A percentile compares a stretch with the other conserved stretches of the same genome.
Evolutionary conservation across 1,140 invertebrate genomes (phyloP).

Genomic region (Helicoverpa zea): DNA sequence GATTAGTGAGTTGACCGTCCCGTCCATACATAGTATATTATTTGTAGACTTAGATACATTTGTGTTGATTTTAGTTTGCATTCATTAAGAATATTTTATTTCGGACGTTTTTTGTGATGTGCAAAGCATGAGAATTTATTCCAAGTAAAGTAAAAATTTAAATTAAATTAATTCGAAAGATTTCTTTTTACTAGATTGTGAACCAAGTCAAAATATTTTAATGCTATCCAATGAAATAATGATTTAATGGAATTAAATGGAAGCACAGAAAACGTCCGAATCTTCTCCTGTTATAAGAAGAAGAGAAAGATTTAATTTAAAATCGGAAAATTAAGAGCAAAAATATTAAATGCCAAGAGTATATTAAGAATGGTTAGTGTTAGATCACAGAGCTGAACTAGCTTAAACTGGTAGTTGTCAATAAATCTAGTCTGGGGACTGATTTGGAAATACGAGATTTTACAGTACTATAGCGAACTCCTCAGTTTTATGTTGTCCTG

Average conservation of each 20-base stretch:
- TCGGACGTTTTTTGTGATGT: conserved; percentile 51
- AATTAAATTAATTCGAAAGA: not conserved
- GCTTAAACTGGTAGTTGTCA: conserved; percentile 30
- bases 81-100: conserved; percentile 55
- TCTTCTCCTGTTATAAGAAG: conserved; percentile 76
- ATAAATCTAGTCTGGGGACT: conserved; percentile 30
- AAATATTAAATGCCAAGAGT: conserved; percentile 39
- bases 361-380: conserved; percentile 45
- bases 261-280: conserved; percentile 14
- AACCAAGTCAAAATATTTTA: not conserved
- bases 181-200: too few species aligned
- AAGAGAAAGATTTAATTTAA: conserved; percentile 56
- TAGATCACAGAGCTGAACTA: conserved; percentile 25
- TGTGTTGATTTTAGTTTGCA: conserved; percentile 46
- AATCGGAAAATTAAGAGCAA: conserved; percentile 23
- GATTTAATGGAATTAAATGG: not conserved
- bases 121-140: not conserved
- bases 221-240: not conserved
- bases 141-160: too few species aligned
- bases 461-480: not conserved
- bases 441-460: not conserved
- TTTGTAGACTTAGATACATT: conserved; percentile 64
- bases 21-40: conserved; percentile 78
- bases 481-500: too few species aligned
- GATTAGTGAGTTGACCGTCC: conserved; percentile 77